These are phyloP conservation scores for Cheilosia urbana DNA, from an alignment of 2,888 invertebrate species.

Conservation along the genomic window DNA sequence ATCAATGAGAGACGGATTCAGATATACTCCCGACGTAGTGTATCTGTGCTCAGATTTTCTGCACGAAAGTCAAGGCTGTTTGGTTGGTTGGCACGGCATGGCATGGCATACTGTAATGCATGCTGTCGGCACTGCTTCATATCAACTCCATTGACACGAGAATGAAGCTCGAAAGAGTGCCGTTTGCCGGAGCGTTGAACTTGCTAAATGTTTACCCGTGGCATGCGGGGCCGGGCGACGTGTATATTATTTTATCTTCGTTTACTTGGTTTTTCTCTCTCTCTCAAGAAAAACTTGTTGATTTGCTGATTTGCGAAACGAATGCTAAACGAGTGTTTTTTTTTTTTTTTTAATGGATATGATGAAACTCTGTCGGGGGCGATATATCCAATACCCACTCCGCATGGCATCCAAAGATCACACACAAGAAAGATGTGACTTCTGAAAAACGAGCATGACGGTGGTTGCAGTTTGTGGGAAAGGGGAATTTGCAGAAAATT, in stretches of 20 bases:
- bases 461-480: neutral
- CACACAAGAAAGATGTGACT: neutral
- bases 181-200: constrained; percentile 66
- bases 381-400: neutral
- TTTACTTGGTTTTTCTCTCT: neutral
- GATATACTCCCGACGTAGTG: constrained; percentile 6
- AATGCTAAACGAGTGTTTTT: constrained; percentile 5
- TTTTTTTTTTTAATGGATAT: neutral
- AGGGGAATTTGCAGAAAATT: constrained; percentile 9
- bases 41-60: constrained; percentile 54
- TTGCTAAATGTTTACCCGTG: constrained; percentile 71
- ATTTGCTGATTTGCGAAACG: constrained; percentile 11
- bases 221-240: constrained; percentile 60
- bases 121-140: constrained; percentile 37
- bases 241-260: constrained; percentile 14
- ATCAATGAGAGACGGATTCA: constrained; percentile 50
- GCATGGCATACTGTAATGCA: no score
- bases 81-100: constrained; percentile 29
- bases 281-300: constrained; percentile 3
- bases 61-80: constrained; percentile 74
- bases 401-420: neutral
- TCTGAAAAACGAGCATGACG: neutral
- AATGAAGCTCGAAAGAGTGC: constrained; percentile 35
- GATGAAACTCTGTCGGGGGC: constrained; percentile 5
- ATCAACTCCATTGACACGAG: constrained; percentile 34